Evolutionary conservation across 2,888 invertebrate species (phyloP).

Genomic region (Cataglyphis altisquamis): DNA sequence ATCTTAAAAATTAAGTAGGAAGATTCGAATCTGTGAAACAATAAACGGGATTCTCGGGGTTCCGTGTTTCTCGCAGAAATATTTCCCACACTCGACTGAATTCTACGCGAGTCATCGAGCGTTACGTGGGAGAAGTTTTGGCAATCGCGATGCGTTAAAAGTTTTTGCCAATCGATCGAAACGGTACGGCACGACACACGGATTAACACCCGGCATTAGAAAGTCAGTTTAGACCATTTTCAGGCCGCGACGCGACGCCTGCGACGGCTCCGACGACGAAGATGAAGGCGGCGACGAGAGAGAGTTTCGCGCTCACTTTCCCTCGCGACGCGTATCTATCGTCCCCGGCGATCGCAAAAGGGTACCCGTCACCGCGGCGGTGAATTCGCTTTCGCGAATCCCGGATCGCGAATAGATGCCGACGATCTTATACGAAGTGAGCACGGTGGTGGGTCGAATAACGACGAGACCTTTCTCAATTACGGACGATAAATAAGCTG

Average conservation of each 20-base stretch:
- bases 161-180: constrained; percentile 16
- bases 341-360: constrained; percentile 46
- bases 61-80: background rate
- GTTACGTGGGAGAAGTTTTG: background rate
- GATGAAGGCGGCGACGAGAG: constrained; percentile 60
- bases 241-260: constrained; percentile 54
- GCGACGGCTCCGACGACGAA: constrained; percentile 60
- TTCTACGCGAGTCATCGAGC: constrained; percentile 1
- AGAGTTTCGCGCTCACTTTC: constrained; percentile 78
- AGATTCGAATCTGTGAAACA: background rate
- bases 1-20: background rate
- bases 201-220: constrained; percentile 51
- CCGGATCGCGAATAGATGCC: constrained; percentile 22
- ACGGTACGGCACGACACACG: background rate
- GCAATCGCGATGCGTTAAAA: background rate
- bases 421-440: constrained; percentile 7
- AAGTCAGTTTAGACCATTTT: constrained; percentile 70
- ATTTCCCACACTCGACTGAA: background rate
- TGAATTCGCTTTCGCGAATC: constrained; percentile 52
- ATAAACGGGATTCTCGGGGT: background rate
- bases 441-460: constrained; percentile 1
- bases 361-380: constrained; percentile 37
- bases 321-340: constrained; percentile 71
- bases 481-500: constrained; percentile 21
- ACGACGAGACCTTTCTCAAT: constrained; percentile 25